Evolutionary conservation across 2,888 invertebrate species (phyloP).

Genomic region (Torymus aiolomorphi): DNA sequence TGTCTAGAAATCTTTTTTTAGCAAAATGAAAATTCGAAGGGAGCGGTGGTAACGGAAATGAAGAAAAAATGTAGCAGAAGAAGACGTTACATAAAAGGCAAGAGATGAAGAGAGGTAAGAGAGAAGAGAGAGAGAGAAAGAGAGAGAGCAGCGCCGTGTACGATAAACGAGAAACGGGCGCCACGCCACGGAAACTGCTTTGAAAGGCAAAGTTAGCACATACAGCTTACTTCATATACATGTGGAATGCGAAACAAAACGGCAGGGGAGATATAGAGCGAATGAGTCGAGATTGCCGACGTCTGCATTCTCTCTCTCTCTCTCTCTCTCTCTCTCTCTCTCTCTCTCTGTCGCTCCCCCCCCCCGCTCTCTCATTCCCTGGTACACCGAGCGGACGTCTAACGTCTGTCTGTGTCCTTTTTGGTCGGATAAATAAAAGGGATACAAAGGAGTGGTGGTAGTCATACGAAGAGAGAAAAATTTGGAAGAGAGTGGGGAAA

Average conservation of each 20-base stretch:
- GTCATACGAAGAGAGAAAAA: not conserved
- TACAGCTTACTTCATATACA: slow-evolving; percentile 24
- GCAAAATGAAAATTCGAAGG: not conserved
- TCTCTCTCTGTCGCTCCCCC: not conserved
- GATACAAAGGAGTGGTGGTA: slow-evolving; percentile 33
- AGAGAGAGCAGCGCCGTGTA: not conserved
- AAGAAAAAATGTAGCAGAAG: not conserved
- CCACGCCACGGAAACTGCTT: slow-evolving; percentile 2
- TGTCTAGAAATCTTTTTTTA: not conserved
- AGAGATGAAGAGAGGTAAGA: too few relatives aligned
- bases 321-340: slow-evolving; percentile 7
- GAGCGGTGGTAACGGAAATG: not conserved
- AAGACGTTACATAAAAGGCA: too few relatives aligned
- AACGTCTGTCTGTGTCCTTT: slow-evolving; percentile 44
- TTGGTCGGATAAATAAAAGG: slow-evolving; percentile 52
- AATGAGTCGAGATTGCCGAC: slow-evolving; percentile 47
- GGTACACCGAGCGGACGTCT: slow-evolving; percentile 20
- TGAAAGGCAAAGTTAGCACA: slow-evolving; percentile 32
- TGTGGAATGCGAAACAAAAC: slow-evolving; percentile 35
- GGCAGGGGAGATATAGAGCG: slow-evolving; percentile 4
- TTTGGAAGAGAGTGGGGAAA: slow-evolving; percentile 25
- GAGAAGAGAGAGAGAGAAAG: not conserved
- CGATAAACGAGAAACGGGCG: slow-evolving; percentile 7
- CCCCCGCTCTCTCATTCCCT: too few relatives aligned
- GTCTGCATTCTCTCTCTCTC: slow-evolving; percentile 26